phyloP scores from a whole-genome alignment of 2,888 invertebrate species.

The Cenopis cana region DNA sequence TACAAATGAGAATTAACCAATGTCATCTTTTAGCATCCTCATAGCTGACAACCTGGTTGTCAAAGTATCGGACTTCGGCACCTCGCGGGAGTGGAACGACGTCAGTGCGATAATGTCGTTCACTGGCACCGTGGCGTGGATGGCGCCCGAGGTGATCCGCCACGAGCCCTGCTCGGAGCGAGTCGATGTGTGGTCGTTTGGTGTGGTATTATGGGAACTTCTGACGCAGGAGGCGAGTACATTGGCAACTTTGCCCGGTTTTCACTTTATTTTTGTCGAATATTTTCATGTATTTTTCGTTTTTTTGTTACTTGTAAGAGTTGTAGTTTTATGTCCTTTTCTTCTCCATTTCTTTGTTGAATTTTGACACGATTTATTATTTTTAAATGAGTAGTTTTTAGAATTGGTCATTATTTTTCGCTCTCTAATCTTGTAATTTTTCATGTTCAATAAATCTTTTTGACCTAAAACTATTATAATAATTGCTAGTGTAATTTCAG shows the following conservation, averaged over 20 bases:
- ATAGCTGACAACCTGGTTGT: constrained; percentile 92
- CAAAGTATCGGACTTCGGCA: constrained; percentile 99
- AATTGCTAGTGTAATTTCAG: constrained; percentile 45
- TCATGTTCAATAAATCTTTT: too few species aligned
- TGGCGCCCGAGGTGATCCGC: constrained; percentile 99
- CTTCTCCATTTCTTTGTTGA: too few species aligned
- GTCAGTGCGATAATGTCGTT: constrained; percentile 98
- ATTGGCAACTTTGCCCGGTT: background rate
- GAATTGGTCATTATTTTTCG: background rate
- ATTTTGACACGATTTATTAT: too few species aligned
- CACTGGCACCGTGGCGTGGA: constrained; percentile 99
- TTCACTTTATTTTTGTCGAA: background rate
- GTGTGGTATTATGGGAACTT: constrained; percentile 99
- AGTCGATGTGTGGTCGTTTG: constrained; percentile 99
- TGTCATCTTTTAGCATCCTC: constrained; percentile 87
- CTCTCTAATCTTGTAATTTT: background rate
- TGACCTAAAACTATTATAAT: too few species aligned
- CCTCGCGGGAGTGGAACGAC: constrained; percentile 97
- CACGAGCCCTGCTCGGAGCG: constrained; percentile 98
- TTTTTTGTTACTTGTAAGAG: too few species aligned
- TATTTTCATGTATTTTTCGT: too few species aligned
- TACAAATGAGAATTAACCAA: background rate
- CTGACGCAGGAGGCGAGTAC: constrained; percentile 92
- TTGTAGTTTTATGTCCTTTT: too few species aligned
- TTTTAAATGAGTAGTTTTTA: background rate